Evolutionary conservation across 2,888 invertebrate genomes (phyloP).

Genomic region (Sphecodes monilicornis): DNA sequence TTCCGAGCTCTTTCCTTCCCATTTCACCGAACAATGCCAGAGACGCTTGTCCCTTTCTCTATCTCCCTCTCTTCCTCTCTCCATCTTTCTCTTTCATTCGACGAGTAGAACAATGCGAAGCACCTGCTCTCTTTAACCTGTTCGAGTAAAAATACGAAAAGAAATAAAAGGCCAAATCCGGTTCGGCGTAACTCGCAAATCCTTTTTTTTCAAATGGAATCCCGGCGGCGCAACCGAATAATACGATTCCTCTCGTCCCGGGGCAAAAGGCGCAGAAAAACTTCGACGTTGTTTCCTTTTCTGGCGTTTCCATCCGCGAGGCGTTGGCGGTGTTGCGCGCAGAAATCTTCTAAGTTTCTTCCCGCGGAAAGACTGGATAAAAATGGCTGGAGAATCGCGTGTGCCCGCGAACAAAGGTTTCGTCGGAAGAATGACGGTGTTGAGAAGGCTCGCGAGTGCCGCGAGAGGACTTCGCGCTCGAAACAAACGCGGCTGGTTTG

Average conservation of each 20-base stretch:
- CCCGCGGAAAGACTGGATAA: background rate
- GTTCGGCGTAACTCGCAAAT: background rate
- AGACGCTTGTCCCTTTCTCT: background rate
- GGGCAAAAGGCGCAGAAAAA: background rate
- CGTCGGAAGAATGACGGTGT: background rate
- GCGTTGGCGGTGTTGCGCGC: background rate
- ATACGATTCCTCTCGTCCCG: background rate
- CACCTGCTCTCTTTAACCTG: slow-evolving; percentile 13
- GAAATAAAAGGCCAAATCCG: background rate
- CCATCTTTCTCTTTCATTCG: background rate
- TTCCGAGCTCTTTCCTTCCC: slow-evolving; percentile 1
- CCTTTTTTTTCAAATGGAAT: background rate
- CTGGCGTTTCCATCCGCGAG: background rate
- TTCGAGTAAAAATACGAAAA: background rate
- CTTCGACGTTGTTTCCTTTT: background rate
- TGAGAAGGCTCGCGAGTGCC: background rate
- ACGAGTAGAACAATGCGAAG: background rate
- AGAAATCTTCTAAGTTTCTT: slow-evolving; percentile 2
- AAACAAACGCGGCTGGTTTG: slow-evolving; percentile 18
- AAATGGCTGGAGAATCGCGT: background rate
- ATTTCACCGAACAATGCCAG: slow-evolving; percentile 8
- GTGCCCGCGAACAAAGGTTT: background rate
- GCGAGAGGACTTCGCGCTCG: slow-evolving; percentile 1
- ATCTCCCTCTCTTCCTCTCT: background rate
- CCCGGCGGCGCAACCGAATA: background rate